Percentiles rank a stretch among this genome's conserved stretches.
phyloP scores from a whole-genome alignment of 2,888 invertebrate species.

The Leucophora obtusa region DNA sequence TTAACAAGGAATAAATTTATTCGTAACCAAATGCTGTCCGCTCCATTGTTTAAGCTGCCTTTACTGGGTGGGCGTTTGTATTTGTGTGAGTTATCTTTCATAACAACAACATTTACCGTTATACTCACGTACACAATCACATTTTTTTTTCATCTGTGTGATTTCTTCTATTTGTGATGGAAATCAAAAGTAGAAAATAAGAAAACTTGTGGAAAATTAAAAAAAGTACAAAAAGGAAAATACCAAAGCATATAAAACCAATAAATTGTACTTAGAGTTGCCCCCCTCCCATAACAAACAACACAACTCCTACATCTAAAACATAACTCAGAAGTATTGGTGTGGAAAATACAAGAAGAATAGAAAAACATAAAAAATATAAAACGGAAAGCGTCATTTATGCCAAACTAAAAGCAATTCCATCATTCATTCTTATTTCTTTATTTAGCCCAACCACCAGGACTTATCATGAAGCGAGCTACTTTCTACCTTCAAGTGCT shows the following conservation, averaged over 20 bases:
- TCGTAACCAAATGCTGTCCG: too few relatives aligned
- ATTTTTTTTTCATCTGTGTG: conserved; percentile 55
- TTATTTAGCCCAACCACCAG: not conserved
- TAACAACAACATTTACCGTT: conserved; percentile 70
- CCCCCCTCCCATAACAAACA: not conserved
- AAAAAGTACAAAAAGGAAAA: conserved; percentile 12
- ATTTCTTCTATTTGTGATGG: conserved; percentile 54
- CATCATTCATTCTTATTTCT: conserved; percentile 54
- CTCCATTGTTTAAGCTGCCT: not conserved
- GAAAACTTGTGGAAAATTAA: conserved; percentile 38
- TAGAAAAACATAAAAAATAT: conserved; percentile 5
- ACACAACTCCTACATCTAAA: conserved; percentile 37
- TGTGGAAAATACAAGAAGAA: conserved; percentile 25
- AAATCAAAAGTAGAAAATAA: conserved; percentile 49
- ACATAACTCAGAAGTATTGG: conserved; percentile 51
- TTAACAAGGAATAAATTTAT: too few relatives aligned
- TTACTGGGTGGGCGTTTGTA: conserved; percentile 49
- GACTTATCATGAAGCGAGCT: not conserved
- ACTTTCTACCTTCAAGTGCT: conserved; percentile 38
- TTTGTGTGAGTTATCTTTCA: conserved; percentile 55
- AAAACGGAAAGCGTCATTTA: conserved; percentile 60
- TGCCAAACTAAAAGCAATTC: conserved; percentile 63
- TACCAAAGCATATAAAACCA: conserved; percentile 55
- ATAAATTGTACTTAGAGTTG: conserved; percentile 59
- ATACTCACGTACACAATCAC: conserved; percentile 76